These are phyloP conservation scores for Tricholauxania praeusta DNA, from an alignment of 2,888 invertebrate genomes.

Conservation along the genomic window DNA sequence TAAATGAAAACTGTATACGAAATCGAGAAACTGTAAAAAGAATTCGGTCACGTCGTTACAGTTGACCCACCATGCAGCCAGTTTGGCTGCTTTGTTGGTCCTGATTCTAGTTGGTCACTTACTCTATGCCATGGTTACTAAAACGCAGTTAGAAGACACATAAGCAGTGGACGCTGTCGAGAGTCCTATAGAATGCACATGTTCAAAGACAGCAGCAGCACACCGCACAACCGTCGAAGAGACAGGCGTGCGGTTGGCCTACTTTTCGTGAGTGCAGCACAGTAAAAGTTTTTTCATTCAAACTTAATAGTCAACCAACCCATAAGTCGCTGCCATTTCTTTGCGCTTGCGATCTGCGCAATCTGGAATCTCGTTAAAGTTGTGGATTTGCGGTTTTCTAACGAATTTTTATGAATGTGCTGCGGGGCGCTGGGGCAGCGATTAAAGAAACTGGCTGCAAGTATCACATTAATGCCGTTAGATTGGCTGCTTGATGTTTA, in stretches of 20 bases:
- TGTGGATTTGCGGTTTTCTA: conserved; percentile 14
- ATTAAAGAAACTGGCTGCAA: background rate
- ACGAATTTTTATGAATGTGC: conserved; percentile 4
- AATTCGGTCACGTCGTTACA: background rate
- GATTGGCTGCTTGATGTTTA: conserved; percentile 23
- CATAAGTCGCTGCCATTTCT: conserved; percentile 12
- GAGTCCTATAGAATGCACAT: background rate
- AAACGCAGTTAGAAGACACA: background rate
- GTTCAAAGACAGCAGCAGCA: background rate
- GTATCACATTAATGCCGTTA: conserved; percentile 33
- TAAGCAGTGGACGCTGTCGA: background rate
- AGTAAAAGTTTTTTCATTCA: background rate
- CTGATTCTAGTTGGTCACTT: background rate
- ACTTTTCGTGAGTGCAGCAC: conserved; percentile 34
- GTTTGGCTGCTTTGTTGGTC: conserved; percentile 5
- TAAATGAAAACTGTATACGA: background rate
- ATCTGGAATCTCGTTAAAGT: conserved; percentile 12
- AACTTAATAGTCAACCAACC: conserved; percentile 35
- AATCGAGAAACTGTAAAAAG: background rate
- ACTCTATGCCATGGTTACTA: no score
- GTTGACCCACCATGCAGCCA: background rate
- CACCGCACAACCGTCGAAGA: background rate
- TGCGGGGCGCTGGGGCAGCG: background rate
- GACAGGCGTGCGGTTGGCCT: conserved; percentile 20
- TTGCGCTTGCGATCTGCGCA: background rate